These are phyloP conservation scores for Drosophila athabasca DNA, from an alignment of 1,140 invertebrate genomes.

Conservation along the genomic window DNA sequence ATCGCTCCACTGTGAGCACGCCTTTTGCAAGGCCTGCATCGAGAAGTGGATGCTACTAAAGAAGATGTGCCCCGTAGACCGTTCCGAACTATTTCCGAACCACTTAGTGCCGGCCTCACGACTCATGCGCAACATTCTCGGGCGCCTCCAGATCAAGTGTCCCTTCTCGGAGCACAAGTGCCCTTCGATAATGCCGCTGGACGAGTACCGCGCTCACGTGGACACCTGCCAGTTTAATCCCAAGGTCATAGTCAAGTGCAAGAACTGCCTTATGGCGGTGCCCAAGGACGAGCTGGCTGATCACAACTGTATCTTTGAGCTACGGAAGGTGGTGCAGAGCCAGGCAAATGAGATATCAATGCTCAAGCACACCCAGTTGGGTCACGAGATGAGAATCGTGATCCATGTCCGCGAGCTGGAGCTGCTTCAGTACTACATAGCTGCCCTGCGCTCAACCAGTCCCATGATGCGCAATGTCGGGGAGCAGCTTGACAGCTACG, in stretches of 20 bases:
- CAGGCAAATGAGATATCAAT: constrained; percentile 23
- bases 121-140: constrained; percentile 66
- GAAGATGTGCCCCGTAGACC: constrained; percentile 60
- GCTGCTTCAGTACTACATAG: constrained; percentile 62
- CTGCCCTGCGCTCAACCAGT: constrained; percentile 55
- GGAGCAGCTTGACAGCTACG: constrained; percentile 58
- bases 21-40: constrained; percentile 59
- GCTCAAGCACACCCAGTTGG: constrained; percentile 17
- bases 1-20: constrained; percentile 57
- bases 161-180: constrained; percentile 48
- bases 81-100: constrained; percentile 19
- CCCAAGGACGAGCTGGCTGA: constrained; percentile 56
- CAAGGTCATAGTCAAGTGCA: constrained; percentile 50
- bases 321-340: constrained; percentile 39
- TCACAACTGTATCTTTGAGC: constrained; percentile 57
- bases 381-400: constrained; percentile 29
- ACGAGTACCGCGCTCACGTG: constrained; percentile 55
- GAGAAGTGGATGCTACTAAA: constrained; percentile 61
- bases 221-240: constrained; percentile 51
- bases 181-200: constrained; percentile 17
- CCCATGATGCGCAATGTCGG: constrained; percentile 56
- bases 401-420: constrained; percentile 57
- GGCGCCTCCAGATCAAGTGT: constrained; percentile 52
- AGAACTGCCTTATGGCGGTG: constrained; percentile 58
- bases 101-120: constrained; percentile 50